Conservation (phyloP, 30 jellyfish, hydroid and myxozoan genomes). For the Rhopilema esculentum region DNA sequence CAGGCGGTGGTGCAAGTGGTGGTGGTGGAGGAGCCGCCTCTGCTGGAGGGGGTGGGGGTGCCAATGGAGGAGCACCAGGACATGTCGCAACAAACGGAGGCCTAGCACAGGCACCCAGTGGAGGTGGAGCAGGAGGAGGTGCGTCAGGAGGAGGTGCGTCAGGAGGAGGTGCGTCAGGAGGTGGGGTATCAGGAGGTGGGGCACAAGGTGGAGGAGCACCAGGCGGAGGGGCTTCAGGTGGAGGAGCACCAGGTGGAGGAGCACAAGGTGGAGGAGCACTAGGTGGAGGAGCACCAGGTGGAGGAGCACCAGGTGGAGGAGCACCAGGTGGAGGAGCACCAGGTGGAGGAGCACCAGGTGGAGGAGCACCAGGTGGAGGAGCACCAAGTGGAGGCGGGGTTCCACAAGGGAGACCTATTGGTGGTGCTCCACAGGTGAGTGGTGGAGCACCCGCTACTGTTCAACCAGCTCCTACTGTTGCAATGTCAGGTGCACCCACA, state of each 20-base stretch:
- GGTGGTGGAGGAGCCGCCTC: constrained; percentile 27
- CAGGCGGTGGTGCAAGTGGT: constrained; percentile 24
- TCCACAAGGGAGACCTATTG: constrained; percentile 11
- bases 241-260: constrained; percentile 46
- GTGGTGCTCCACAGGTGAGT: constrained; percentile 33
- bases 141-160: constrained; percentile 50
- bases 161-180: constrained; percentile 46
- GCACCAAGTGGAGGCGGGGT: constrained; percentile 35
- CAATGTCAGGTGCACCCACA: constrained; percentile 18
- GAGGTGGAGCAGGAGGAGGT: constrained; percentile 37
- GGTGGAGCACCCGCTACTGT: constrained; percentile 18
- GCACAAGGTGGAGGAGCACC: constrained; percentile 9
- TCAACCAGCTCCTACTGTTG: constrained; percentile 38
- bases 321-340: constrained; percentile 60
- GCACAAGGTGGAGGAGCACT: constrained; percentile 37
- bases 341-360: constrained; percentile 47
- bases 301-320: constrained; percentile 59
- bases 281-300: constrained; percentile 46
- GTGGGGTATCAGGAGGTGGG: constrained; percentile 16
- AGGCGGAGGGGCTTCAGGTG: constrained; percentile 32
- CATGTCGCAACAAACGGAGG: constrained; percentile 44
- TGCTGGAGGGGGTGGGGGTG: constrained; percentile 64
- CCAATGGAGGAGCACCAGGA: constrained; percentile 11
- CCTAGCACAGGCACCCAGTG: background rate
- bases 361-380: constrained; percentile 28